phyloP scores from a whole-genome alignment of 2,888 invertebrate species.

The Alsophila aescularia region DNA sequence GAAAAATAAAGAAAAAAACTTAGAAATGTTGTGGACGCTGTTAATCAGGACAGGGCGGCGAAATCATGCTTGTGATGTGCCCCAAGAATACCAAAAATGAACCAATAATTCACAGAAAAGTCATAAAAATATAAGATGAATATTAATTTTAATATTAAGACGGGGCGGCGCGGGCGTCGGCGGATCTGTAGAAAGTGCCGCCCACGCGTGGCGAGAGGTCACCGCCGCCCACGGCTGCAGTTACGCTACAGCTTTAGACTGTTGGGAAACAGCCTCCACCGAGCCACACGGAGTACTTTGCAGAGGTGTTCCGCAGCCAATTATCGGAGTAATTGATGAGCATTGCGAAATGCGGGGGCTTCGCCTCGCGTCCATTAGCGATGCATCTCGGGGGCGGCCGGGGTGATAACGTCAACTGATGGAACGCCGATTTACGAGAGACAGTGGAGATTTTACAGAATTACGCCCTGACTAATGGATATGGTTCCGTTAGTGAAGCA shows the following conservation, averaged over 20 bases:
- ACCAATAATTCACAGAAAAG: conserved; percentile 25
- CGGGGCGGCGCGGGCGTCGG: conserved; percentile 53
- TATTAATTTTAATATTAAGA: conserved; percentile 44
- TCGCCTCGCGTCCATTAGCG: conserved; percentile 46
- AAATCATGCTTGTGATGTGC: not conserved
- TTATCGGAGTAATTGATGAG: conserved; percentile 67
- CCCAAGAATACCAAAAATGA: conserved; percentile 9
- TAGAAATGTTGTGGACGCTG: not conserved
- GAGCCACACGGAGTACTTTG: conserved; percentile 9
- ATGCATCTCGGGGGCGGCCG: conserved; percentile 50
- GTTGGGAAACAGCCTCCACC: conserved; percentile 52
- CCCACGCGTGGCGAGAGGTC: conserved; percentile 79
- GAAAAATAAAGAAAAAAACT: not conserved
- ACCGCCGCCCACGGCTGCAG: conserved; percentile 63
- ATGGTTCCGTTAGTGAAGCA: conserved; percentile 6
- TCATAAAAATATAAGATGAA: conserved; percentile 35
- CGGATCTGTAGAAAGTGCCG: conserved; percentile 66
- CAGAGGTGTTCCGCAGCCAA: conserved; percentile 61
- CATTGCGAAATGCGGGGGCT: conserved; percentile 64
- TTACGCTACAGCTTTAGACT: conserved; percentile 43
- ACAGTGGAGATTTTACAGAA: conserved; percentile 32
- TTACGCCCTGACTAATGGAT: conserved; percentile 27
- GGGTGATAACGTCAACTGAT: conserved; percentile 50
- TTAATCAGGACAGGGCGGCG: conserved; percentile 4
- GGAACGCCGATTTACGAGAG: conserved; percentile 35